Conservation (phyloP, 2,888 invertebrate genomes). For the Caenorhabditis afra region DNA sequence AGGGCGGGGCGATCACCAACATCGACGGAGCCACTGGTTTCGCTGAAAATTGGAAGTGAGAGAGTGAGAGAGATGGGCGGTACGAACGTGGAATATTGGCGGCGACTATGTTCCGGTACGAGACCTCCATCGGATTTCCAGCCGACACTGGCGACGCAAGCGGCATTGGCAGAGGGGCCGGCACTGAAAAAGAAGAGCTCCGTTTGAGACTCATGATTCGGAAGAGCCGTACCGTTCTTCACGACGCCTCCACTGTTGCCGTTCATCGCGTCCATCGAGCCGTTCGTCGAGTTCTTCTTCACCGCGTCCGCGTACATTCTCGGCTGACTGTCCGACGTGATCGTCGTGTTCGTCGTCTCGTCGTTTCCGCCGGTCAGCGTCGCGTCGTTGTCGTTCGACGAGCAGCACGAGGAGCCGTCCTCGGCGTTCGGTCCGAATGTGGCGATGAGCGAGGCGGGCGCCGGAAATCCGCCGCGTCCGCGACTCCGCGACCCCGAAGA, state of each 20-base stretch:
- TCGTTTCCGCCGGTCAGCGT: constrained; percentile 8
- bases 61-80: too few species aligned
- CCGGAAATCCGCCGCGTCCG: neutral
- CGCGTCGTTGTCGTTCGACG: constrained; percentile 1
- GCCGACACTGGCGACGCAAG: neutral
- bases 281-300: constrained; percentile 40
- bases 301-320: constrained; percentile 51
- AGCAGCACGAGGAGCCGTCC: too few species aligned
- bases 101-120: constrained; percentile 25
- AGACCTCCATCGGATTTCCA: constrained; percentile 5
- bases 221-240: constrained; percentile 8
- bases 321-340: constrained; percentile 6
- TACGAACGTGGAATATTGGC: neutral
- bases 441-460: neutral
- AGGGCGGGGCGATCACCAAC: neutral
- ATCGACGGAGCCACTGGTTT: constrained; percentile 4
- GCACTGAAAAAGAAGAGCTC: neutral
- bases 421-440: neutral
- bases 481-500: constrained; percentile 30
- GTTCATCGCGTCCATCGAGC: neutral
- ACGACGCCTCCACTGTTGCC: constrained; percentile 13
- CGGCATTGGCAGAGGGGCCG: neutral
- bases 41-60: constrained; percentile 13
- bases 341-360: neutral
- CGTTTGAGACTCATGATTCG: neutral